These are phyloP conservation scores for Zaprionus tsacasi DNA, from an alignment of 1,140 invertebrate genomes.

Conservation along the genomic window DNA sequence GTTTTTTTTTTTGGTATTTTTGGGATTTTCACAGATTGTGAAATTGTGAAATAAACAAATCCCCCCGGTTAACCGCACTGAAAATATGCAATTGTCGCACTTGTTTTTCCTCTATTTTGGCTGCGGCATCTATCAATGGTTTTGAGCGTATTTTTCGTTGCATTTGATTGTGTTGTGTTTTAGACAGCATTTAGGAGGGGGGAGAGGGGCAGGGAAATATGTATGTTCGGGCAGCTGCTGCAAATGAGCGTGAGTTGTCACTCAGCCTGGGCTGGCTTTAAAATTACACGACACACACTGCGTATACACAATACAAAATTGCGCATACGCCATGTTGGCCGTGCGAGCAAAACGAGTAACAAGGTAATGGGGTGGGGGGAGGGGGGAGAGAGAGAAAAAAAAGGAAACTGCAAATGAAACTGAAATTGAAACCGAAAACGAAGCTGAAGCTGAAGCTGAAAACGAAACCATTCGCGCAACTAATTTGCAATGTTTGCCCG, in stretches of 20 bases:
- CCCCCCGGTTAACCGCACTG: slow-evolving; percentile 7
- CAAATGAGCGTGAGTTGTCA: slow-evolving; percentile 55
- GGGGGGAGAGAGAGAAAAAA: not conserved
- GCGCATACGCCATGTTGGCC: slow-evolving; percentile 38
- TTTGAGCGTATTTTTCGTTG: slow-evolving; percentile 56
- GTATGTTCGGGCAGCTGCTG: slow-evolving; percentile 39
- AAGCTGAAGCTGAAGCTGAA: slow-evolving; percentile 8
- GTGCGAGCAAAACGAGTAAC: slow-evolving; percentile 15
- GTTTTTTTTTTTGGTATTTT: not conserved
- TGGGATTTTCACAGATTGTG: slow-evolving; percentile 14
- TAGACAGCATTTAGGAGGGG: slow-evolving; percentile 25
- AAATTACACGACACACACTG: slow-evolving; percentile 18
- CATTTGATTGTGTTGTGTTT: slow-evolving; percentile 43
- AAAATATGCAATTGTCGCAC: slow-evolving; percentile 42
- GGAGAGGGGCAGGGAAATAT: slow-evolving; percentile 38
- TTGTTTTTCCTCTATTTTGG: slow-evolving; percentile 6
- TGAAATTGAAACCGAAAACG: slow-evolving; percentile 20
- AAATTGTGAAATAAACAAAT: slow-evolving; percentile 30
- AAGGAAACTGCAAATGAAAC: slow-evolving; percentile 32
- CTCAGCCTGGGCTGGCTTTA: slow-evolving; percentile 12
- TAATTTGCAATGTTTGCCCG: slow-evolving; percentile 52
- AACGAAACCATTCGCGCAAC: slow-evolving; percentile 35
- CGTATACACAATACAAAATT: slow-evolving; percentile 42
- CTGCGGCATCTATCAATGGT: slow-evolving; percentile 59
- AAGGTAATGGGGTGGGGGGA: not conserved